A percentile compares a stretch with the other conserved stretches of the same genome.
phyloP scores from a whole-genome alignment of 2,113 vertebrate genomes.

The Arothron firmamentum region DNA sequence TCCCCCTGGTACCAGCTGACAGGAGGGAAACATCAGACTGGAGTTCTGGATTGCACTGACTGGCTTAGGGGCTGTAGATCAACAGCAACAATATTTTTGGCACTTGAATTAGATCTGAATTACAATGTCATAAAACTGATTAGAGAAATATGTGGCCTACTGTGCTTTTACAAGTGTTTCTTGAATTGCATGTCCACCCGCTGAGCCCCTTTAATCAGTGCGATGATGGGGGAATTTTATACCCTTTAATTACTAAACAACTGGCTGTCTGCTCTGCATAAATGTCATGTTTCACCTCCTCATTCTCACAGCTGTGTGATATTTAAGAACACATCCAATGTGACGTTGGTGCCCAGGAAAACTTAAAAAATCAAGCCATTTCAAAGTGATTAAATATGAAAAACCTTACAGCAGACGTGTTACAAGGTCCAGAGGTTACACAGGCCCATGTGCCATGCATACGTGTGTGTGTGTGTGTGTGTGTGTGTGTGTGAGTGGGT shows the following conservation, averaged over 20 bases:
- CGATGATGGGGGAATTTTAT: background rate
- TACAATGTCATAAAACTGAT: background rate
- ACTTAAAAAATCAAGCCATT: too few species aligned
- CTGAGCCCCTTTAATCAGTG: slow-evolving; percentile 3
- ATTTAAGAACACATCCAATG: too few species aligned
- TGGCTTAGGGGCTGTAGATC: too few species aligned
- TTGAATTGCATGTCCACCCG: background rate
- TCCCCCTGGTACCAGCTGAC: too few species aligned
- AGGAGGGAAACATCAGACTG: too few species aligned
- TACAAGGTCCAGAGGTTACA: slow-evolving; percentile 1
- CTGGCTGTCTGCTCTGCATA: background rate
- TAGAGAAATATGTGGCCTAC: background rate
- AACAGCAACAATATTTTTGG: too few species aligned
- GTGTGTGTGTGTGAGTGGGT: background rate
- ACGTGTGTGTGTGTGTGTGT: too few species aligned
- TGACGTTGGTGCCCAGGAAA: too few species aligned
- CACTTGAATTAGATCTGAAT: background rate
- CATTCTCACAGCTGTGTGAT: background rate
- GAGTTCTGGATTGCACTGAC: too few species aligned
- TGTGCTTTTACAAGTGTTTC: background rate
- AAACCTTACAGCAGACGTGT: background rate
- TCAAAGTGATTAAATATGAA: too few species aligned
- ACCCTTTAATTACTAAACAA: background rate
- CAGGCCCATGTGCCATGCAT: background rate
- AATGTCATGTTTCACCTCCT: background rate